Percentiles rank a stretch among this genome's conserved stretches.
Conservation (phyloP, 1,140 invertebrate species). For the Saccostrea cuccullata region DNA sequence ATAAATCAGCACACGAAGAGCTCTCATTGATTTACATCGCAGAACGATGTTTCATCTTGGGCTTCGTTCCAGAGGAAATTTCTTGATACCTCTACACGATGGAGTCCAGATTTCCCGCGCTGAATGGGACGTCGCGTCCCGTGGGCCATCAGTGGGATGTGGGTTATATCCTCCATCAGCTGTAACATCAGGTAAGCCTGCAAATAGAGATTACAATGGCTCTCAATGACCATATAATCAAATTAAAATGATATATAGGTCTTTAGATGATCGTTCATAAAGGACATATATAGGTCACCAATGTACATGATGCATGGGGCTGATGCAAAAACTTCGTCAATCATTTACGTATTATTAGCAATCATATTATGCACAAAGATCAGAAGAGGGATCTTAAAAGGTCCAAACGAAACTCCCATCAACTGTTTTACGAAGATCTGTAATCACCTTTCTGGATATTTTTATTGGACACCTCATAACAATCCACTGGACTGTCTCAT, state of each 20-base stretch:
- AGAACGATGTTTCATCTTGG: background rate
- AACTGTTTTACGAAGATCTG: too few relatives aligned
- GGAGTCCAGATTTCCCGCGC: background rate
- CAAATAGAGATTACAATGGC: background rate
- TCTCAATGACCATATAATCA: background rate
- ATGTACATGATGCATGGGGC: too few relatives aligned
- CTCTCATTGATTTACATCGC: background rate
- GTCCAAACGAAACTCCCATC: too few relatives aligned
- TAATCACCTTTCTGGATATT: conserved; percentile 30
- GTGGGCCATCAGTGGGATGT: background rate
- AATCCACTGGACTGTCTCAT: conserved; percentile 80
- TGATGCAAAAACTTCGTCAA: too few relatives aligned
- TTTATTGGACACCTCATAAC: conserved; percentile 78
- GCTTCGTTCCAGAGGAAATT: background rate
- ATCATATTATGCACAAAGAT: too few relatives aligned
- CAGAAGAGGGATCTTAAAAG: too few relatives aligned
- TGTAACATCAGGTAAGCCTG: background rate
- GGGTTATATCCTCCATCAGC: background rate
- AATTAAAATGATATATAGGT: too few relatives aligned
- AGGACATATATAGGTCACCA: too few relatives aligned
- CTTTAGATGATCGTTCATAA: too few relatives aligned
- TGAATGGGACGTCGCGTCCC: conserved; percentile 1
- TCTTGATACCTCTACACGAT: background rate
- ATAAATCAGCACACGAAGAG: background rate
- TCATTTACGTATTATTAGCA: too few relatives aligned